Conservation (phyloP, 2,113 vertebrate genomes). For the Poeciliopsis occidentalis region DNA sequence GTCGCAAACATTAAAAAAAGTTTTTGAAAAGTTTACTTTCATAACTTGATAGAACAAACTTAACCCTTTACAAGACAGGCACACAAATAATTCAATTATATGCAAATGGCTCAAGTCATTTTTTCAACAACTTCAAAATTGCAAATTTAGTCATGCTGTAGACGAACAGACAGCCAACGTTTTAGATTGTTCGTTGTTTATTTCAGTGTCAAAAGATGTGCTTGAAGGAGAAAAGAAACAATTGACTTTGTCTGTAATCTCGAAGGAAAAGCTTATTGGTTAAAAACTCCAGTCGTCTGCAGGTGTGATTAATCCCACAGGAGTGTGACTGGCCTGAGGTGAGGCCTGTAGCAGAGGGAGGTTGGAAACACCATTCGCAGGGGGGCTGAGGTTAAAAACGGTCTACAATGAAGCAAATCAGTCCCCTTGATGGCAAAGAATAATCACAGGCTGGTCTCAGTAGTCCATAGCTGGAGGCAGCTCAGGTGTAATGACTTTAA, state of each 20-base stretch:
- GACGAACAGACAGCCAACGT: not conserved
- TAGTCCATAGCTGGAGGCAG: constrained; percentile 20
- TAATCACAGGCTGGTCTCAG: constrained; percentile 35
- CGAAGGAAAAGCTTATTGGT: constrained; percentile 31
- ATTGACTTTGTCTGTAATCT: constrained; percentile 44
- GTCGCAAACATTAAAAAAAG: not conserved
- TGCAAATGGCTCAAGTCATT: not conserved
- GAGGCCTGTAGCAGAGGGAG: constrained; percentile 9
- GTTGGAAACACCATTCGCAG: constrained; percentile 29
- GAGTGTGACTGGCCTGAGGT: constrained; percentile 35
- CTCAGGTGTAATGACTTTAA: constrained; percentile 21
- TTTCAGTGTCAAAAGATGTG: constrained; percentile 11
- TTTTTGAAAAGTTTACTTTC: not conserved
- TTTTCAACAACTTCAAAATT: not conserved
- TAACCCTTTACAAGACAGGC: not conserved
- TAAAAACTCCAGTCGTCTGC: constrained; percentile 22
- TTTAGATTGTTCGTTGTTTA: constrained; percentile 14
- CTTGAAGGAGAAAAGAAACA: constrained; percentile 31
- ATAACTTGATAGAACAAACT: not conserved
- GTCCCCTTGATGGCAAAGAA: constrained; percentile 37
- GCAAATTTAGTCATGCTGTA: not conserved
- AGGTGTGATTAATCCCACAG: constrained; percentile 49
- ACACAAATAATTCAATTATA: not conserved
- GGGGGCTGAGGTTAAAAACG: constrained; percentile 10
- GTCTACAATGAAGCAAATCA: constrained; percentile 31